Conservation (phyloP, 2,888 invertebrate species). For the Metellina segmentata region DNA sequence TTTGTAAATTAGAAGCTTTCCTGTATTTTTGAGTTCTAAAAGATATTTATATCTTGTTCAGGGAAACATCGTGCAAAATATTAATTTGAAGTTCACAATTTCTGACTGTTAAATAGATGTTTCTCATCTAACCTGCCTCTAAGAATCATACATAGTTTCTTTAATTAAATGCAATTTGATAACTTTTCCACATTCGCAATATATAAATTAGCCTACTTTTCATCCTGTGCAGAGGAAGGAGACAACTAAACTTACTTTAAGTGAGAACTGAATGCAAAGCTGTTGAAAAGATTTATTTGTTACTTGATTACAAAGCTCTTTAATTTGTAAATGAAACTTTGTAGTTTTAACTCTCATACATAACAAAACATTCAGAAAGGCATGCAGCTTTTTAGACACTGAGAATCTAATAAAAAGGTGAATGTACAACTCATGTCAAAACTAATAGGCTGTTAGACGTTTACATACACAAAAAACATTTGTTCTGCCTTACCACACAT, state of each 20-base stretch:
- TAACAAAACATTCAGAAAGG: slow-evolving; percentile 65
- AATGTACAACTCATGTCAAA: slow-evolving; percentile 66
- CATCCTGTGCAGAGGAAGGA: too few species aligned
- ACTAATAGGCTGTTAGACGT: slow-evolving; percentile 43
- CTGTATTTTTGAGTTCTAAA: too few species aligned
- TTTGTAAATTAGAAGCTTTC: too few species aligned
- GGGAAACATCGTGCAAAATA: too few species aligned
- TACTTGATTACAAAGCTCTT: slow-evolving; percentile 76
- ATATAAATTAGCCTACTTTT: too few species aligned
- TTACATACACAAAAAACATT: slow-evolving; percentile 39
- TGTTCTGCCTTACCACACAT: slow-evolving; percentile 49
- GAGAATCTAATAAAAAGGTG: slow-evolving; percentile 53
- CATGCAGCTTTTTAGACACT: slow-evolving; percentile 61
- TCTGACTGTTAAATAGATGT: too few species aligned
- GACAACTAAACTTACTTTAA: not conserved
- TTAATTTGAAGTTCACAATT: too few species aligned
- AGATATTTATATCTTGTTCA: too few species aligned
- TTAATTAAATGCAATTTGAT: too few species aligned
- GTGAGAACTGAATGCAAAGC: slow-evolving; percentile 60
- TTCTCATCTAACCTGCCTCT: too few species aligned
- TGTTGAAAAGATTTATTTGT: slow-evolving; percentile 76
- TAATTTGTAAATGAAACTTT: slow-evolving; percentile 71
- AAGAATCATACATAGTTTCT: too few species aligned
- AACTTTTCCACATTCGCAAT: too few species aligned
- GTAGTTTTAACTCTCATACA: slow-evolving; percentile 55